Percentiles rank a stretch among this genome's conserved stretches.
Conservation (phyloP, 2,797 vertebrate species). For the Urosaurus nigricauda region DNA sequence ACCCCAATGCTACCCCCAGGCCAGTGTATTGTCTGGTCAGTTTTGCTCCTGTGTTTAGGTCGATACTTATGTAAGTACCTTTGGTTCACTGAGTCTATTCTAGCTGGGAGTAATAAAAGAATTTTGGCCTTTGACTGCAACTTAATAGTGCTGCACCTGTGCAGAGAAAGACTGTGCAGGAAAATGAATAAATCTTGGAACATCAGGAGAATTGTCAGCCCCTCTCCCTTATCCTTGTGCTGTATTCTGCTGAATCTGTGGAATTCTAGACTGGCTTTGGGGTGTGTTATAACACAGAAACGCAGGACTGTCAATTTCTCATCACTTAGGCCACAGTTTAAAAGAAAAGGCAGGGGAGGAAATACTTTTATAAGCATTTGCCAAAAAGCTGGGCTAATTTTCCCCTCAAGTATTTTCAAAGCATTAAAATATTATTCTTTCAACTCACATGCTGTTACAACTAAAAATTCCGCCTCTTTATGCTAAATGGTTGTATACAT, state of each 20-base stretch:
- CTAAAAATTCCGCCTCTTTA: background rate
- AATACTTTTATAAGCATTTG: background rate
- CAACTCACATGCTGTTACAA: background rate
- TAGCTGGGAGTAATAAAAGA: too few species aligned
- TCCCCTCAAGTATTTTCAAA: background rate
- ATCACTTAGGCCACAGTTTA: background rate
- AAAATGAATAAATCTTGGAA: background rate
- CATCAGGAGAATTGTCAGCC: background rate
- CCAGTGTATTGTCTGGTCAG: too few species aligned
- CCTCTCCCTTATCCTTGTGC: background rate
- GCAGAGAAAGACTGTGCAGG: background rate
- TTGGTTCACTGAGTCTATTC: too few species aligned
- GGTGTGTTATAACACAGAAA: background rate
- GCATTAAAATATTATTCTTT: conserved; percentile 1
- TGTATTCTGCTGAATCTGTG: conserved; percentile 1
- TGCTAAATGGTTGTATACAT: background rate
- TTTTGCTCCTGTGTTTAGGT: too few species aligned
- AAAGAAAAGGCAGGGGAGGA: background rate
- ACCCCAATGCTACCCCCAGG: too few species aligned
- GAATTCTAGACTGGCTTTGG: background rate
- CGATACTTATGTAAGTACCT: too few species aligned
- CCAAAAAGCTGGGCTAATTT: background rate
- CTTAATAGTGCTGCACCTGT: background rate
- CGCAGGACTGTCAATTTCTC: background rate
- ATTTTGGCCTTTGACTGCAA: too few species aligned